A percentile compares a stretch with the other conserved stretches of the same genome.
Evolutionary conservation across 2,888 invertebrate species (phyloP).

Genomic region (Sarcophaga variegata): DNA sequence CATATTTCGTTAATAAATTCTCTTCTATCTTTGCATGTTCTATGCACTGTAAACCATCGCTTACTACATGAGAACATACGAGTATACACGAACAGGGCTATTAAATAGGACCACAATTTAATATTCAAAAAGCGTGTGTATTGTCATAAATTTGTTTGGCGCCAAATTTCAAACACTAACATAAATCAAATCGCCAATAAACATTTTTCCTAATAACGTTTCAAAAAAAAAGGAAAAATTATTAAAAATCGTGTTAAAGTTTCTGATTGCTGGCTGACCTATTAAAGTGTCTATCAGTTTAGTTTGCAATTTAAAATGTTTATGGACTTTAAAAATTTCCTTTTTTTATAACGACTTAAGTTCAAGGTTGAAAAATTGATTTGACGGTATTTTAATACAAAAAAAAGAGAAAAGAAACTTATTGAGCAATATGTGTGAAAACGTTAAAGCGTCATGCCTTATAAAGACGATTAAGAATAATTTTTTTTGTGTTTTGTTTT

Average conservation of each 20-base stretch:
- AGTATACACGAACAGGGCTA: too few species aligned
- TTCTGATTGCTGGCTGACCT: not conserved
- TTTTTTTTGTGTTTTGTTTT: not conserved
- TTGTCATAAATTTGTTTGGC: not conserved
- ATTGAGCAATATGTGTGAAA: too few species aligned
- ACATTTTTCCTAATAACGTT: not conserved
- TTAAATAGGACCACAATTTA: not conserved
- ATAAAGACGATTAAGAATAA: not conserved
- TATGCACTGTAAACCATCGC: too few species aligned
- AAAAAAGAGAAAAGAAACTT: not conserved
- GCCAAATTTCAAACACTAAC: constrained; percentile 3
- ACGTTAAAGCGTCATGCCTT: not conserved
- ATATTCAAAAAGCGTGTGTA: constrained; percentile 10
- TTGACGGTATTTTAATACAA: not conserved
- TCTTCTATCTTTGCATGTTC: too few species aligned
- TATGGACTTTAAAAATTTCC: too few species aligned
- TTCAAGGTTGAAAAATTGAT: constrained; percentile 55
- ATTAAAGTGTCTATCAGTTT: constrained; percentile 7
- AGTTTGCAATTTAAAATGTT: not conserved
- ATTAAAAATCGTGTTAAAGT: not conserved
- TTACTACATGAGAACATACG: too few species aligned
- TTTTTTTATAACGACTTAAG: constrained; percentile 31
- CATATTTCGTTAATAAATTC: too few species aligned
- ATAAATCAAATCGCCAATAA: not conserved
- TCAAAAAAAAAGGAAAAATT: not conserved